Conservation (phyloP, 2,113 vertebrate genomes). For the Nothobranchius furzeri region DNA sequence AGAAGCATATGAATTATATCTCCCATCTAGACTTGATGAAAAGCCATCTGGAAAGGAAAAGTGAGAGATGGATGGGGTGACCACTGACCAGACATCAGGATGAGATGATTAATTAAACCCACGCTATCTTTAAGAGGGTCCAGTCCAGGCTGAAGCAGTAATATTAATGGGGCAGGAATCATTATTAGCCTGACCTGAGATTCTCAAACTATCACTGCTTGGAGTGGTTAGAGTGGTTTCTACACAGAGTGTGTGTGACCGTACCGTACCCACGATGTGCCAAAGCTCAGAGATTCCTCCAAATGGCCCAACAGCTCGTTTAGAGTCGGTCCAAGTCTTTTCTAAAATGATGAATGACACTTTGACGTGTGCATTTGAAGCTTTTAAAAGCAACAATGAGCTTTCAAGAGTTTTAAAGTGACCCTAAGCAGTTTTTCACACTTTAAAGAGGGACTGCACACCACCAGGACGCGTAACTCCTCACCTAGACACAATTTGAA, state of each 20-base stretch:
- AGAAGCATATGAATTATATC: constrained; percentile 53
- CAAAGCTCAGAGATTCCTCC: constrained; percentile 17
- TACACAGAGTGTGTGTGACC: constrained; percentile 33
- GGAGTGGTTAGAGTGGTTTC: constrained; percentile 28
- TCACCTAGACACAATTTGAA: too few species aligned
- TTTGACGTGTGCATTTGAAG: constrained; percentile 27
- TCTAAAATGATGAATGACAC: constrained; percentile 4
- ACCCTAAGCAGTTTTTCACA: too few species aligned
- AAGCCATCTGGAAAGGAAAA: constrained; percentile 50
- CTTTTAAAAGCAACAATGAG: background rate
- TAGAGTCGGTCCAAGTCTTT: constrained; percentile 6
- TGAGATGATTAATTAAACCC: constrained; percentile 65
- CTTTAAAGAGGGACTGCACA: too few species aligned
- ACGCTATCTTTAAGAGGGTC: constrained; percentile 58
- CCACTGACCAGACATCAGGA: constrained; percentile 57
- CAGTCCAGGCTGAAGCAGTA: constrained; percentile 45
- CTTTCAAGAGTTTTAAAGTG: too few species aligned
- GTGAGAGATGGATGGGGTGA: constrained; percentile 56
- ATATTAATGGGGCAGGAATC: constrained; percentile 67
- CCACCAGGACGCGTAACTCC: too few species aligned
- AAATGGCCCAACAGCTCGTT: constrained; percentile 38
- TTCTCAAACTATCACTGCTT: constrained; percentile 45
- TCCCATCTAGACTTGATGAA: constrained; percentile 53
- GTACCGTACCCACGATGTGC: constrained; percentile 29
- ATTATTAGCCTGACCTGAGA: constrained; percentile 65